These are phyloP conservation scores for Trematomus loennbergii DNA, from an alignment of 2,113 vertebrate genomes.

Conservation along the genomic window DNA sequence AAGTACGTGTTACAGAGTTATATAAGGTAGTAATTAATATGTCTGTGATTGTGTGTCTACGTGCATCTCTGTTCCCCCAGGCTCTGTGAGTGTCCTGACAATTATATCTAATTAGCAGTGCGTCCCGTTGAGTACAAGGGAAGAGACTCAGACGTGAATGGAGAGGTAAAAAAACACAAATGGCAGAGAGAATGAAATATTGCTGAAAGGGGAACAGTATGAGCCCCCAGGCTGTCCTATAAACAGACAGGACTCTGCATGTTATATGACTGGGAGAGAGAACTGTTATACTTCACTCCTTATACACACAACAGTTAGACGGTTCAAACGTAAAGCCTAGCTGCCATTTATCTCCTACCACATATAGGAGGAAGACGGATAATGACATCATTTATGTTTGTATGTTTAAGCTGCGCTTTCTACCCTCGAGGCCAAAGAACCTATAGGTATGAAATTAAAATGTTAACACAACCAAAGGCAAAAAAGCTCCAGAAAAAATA, in stretches of 20 bases:
- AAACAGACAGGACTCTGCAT: slow-evolving; percentile 47
- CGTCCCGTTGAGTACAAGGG: slow-evolving; percentile 22
- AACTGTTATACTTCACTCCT: not conserved
- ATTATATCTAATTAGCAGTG: slow-evolving; percentile 40
- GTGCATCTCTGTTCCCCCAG: slow-evolving; percentile 21
- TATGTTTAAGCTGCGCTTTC: slow-evolving; percentile 6
- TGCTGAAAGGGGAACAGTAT: slow-evolving; percentile 42
- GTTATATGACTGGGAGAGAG: slow-evolving; percentile 12
- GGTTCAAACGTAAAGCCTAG: not conserved
- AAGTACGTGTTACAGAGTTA: slow-evolving; percentile 33
- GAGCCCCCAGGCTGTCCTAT: slow-evolving; percentile 31
- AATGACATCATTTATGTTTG: slow-evolving; percentile 3
- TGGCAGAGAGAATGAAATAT: slow-evolving; percentile 38
- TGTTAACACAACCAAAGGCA: not conserved
- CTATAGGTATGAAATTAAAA: not conserved
- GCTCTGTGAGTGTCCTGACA: slow-evolving; percentile 35
- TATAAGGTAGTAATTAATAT: slow-evolving; percentile 33
- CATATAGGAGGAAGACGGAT: slow-evolving; percentile 5
- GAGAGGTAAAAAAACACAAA: slow-evolving; percentile 6
- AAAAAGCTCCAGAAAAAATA: not conserved
- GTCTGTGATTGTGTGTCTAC: slow-evolving; percentile 1
- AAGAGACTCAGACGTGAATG: not conserved
- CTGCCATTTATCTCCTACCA: not conserved
- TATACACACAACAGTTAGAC: slow-evolving; percentile 14
- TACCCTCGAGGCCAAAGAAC: not conserved